Percentiles rank a stretch among this genome's conserved stretches.
Evolutionary conservation across 2,113 vertebrate species (phyloP).

Genomic region (Todiramphus chloris): DNA sequence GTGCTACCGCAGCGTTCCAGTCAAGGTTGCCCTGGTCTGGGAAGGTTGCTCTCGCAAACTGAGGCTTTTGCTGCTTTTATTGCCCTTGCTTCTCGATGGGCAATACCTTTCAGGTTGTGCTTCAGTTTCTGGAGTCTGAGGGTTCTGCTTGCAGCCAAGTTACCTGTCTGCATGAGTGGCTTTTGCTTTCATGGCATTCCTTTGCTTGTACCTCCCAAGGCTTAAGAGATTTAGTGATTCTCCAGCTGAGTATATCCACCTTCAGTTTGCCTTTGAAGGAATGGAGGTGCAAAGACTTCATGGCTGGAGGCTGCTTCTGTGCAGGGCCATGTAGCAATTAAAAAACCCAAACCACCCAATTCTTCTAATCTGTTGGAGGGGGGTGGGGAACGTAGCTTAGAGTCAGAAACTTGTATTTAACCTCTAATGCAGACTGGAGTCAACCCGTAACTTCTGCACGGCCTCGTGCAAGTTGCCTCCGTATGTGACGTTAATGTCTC

Average conservation of each 20-base stretch:
- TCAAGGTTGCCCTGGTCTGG: neutral
- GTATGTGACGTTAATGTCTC: neutral
- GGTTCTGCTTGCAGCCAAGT: neutral
- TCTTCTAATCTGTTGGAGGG: neutral
- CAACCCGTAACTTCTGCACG: neutral
- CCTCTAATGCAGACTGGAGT: neutral
- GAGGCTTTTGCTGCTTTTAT: neutral
- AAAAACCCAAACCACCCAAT: neutral
- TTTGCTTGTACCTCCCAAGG: neutral
- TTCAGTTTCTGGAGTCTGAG: neutral
- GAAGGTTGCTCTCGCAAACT: neutral
- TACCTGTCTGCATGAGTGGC: neutral
- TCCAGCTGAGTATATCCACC: neutral
- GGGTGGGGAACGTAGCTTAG: neutral
- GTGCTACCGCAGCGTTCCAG: neutral
- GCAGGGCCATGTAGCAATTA: neutral
- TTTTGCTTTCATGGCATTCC: neutral
- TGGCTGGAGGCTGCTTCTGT: neutral
- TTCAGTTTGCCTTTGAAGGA: neutral
- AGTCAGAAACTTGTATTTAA: neutral
- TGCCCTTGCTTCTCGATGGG: neutral
- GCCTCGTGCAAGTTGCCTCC: neutral
- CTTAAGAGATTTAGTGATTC: neutral
- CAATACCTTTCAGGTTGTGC: neutral
- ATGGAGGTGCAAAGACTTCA: neutral